These are phyloP conservation scores for Rhyacophila evoluta DNA, from an alignment of 2,888 invertebrate species.

Conservation along the genomic window DNA sequence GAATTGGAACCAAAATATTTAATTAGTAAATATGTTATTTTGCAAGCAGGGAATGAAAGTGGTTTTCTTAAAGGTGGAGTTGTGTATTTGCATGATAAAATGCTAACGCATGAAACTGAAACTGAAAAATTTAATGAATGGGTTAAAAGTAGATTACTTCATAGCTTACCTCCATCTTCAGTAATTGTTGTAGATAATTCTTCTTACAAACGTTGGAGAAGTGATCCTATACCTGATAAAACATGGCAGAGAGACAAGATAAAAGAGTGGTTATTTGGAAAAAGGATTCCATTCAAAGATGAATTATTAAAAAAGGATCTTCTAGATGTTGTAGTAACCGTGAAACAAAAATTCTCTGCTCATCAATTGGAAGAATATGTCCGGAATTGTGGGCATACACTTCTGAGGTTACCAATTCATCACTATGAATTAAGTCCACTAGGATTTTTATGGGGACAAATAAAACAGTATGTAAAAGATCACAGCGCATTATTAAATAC, in stretches of 20 bases:
- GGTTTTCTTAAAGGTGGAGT: slow-evolving; percentile 31
- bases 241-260: slow-evolving; percentile 32
- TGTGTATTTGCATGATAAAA: slow-evolving; percentile 23
- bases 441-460: background rate
- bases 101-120: slow-evolving; percentile 23
- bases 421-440: slow-evolving; percentile 31
- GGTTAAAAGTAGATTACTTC: slow-evolving; percentile 17
- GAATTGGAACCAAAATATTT: background rate
- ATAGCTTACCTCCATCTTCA: slow-evolving; percentile 25
- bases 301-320: slow-evolving; percentile 34
- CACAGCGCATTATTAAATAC: background rate
- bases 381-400: slow-evolving; percentile 10
- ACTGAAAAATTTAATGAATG: slow-evolving; percentile 21
- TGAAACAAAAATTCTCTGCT: background rate
- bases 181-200: slow-evolving; percentile 31
- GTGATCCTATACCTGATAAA: slow-evolving; percentile 29
- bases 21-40: slow-evolving; percentile 5
- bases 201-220: background rate
- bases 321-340: background rate
- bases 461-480: background rate
- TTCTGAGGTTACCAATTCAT: slow-evolving; percentile 1
- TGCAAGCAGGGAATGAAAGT: slow-evolving; percentile 25
- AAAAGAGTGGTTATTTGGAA: slow-evolving; percentile 26
- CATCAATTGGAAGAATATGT: slow-evolving; percentile 19
- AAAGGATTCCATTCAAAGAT: background rate